These are phyloP conservation scores for Cheilosia soror DNA, from an alignment of 2,888 invertebrate genomes.

Conservation along the genomic window DNA sequence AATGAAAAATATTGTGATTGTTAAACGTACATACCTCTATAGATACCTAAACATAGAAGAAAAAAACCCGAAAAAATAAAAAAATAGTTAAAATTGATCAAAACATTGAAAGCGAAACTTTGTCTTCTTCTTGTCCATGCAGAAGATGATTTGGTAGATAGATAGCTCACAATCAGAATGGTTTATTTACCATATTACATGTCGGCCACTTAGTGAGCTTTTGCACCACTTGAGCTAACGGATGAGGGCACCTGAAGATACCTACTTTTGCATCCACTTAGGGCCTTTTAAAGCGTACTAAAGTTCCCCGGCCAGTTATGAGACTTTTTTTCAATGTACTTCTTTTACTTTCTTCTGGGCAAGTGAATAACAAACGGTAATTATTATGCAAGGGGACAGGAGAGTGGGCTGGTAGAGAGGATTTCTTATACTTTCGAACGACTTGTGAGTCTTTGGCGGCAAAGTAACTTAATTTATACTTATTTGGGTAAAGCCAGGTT, in stretches of 20 bases:
- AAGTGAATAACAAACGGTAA: conserved; percentile 24
- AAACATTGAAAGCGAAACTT: conserved; percentile 18
- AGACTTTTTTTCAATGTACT: not conserved
- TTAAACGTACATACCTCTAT: conserved; percentile 15
- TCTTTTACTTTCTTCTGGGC: conserved; percentile 28
- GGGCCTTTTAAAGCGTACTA: conserved; percentile 25
- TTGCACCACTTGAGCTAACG: conserved; percentile 15
- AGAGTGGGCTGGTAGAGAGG: conserved; percentile 33
- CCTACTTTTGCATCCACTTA: conserved; percentile 36
- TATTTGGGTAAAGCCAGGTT: conserved; percentile 35
- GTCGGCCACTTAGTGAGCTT: conserved; percentile 34
- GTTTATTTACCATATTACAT: conserved; percentile 32
- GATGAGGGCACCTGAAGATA: conserved; percentile 34
- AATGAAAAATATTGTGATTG: conserved; percentile 53
- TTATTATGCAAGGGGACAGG: conserved; percentile 46
- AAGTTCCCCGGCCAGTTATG: not conserved
- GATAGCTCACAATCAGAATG: conserved; percentile 20
- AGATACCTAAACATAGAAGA: not conserved
- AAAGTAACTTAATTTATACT: conserved; percentile 36
- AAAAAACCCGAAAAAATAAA: conserved; percentile 28
- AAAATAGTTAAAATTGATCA: conserved; percentile 34
- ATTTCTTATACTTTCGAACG: conserved; percentile 13
- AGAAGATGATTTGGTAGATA: conserved; percentile 1
- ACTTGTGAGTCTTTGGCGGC: not conserved
- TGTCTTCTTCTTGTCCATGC: not conserved